Conservation (phyloP, 2,888 invertebrate genomes). For the Chironomus riparius region DNA sequence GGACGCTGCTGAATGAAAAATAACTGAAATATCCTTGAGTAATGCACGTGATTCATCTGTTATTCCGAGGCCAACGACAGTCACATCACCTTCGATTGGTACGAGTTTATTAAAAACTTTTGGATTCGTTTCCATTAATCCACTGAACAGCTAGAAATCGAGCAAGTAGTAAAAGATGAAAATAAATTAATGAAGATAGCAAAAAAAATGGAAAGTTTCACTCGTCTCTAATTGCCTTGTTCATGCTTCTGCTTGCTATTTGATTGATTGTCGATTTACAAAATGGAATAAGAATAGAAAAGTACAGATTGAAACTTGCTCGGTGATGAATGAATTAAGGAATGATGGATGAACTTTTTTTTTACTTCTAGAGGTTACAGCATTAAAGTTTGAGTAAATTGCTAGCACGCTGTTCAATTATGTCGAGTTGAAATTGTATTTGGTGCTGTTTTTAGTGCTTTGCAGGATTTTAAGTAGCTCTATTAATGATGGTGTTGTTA, state of each 20-base stretch:
- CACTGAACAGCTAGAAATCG: constrained; percentile 1
- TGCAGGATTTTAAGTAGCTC: no score
- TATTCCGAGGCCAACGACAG: constrained; percentile 49
- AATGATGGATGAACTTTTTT: not conserved
- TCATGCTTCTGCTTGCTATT: not conserved
- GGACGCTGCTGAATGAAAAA: constrained; percentile 73
- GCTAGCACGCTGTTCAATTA: no score
- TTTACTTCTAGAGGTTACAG: not conserved
- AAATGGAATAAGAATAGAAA: not conserved
- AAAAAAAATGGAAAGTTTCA: not conserved
- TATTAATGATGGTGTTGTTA: no score
- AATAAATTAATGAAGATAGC: not conserved
- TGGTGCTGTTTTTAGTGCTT: no score
- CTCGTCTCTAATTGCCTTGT: not conserved
- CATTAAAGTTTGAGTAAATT: no score
- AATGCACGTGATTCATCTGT: constrained; percentile 45
- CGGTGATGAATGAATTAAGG: not conserved
- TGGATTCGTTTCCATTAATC: constrained; percentile 46
- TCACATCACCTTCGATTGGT: constrained; percentile 55
- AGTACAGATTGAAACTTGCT: not conserved
- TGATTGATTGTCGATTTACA: not conserved
- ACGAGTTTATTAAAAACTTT: constrained; percentile 52
- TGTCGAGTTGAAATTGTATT: no score
- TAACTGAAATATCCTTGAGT: constrained; percentile 53
- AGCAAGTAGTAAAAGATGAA: no score